Percentiles rank a stretch among this genome's conserved stretches.
phyloP scores from a whole-genome alignment of 2,113 vertebrate genomes.

The Pseudopipra pipra region DNA sequence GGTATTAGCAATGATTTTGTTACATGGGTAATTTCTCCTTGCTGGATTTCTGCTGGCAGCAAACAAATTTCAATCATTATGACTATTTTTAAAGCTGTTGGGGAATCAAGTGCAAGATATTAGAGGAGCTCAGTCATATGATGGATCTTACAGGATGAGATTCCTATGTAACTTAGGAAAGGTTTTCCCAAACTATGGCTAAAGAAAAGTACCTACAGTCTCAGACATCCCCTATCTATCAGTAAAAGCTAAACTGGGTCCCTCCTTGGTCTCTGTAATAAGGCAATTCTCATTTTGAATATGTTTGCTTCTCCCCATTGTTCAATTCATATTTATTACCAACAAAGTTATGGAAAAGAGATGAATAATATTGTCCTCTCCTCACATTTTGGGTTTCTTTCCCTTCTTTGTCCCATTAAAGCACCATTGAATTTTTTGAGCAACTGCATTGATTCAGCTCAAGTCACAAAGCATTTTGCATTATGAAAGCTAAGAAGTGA shows the following conservation, averaged over 20 bases:
- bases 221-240: neutral
- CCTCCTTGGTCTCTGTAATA: neutral
- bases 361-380: neutral
- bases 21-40: neutral
- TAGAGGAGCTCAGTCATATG: neutral
- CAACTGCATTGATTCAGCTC: neutral
- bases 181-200: neutral
- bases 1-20: neutral
- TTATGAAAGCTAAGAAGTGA: neutral
- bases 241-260: neutral
- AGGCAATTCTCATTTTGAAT: neutral
- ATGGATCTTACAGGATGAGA: neutral
- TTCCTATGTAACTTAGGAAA: neutral
- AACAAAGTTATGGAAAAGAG: neutral
- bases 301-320: rapidly evolving
- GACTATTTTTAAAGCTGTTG: neutral
- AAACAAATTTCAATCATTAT: neutral
- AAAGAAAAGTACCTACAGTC: neutral
- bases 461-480: neutral
- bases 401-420: neutral
- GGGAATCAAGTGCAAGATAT: neutral
- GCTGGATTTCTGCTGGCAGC: neutral
- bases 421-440: neutral
- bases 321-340: neutral
- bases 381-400: neutral